Evolutionary conservation across 2,113 vertebrate genomes (phyloP).

Genomic region (Crotalus horridus): DNA sequence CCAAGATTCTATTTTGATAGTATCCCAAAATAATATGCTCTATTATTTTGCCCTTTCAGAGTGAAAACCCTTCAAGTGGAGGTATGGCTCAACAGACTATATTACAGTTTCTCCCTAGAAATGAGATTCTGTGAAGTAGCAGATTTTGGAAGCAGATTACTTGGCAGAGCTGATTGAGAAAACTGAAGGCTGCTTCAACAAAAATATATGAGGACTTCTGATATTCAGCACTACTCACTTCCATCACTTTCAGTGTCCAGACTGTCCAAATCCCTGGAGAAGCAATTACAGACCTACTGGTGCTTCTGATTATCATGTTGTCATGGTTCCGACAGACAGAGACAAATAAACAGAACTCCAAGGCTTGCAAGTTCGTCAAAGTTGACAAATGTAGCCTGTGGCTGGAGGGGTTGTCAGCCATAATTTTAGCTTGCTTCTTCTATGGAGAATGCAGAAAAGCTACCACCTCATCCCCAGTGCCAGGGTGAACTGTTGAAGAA

Average conservation of each 20-base stretch:
- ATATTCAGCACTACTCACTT: background rate
- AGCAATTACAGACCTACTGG: background rate
- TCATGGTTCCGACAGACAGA: too few species aligned
- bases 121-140: background rate
- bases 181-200: background rate
- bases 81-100: background rate
- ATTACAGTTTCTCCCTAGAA: background rate
- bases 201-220: background rate
- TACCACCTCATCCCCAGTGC: background rate
- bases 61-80: background rate
- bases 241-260: background rate
- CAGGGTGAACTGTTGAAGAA: background rate
- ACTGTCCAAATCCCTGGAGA: background rate
- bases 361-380: too few species aligned
- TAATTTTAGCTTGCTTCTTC: background rate
- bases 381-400: background rate
- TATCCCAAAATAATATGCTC: background rate
- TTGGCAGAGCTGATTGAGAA: background rate
- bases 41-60: background rate
- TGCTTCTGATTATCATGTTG: background rate
- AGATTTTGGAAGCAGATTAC: background rate
- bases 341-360: too few species aligned
- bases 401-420: background rate
- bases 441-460: background rate
- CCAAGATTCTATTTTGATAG: background rate